Conservation (phyloP, 1,140 invertebrate genomes). For the Tribolium madens region DNA sequence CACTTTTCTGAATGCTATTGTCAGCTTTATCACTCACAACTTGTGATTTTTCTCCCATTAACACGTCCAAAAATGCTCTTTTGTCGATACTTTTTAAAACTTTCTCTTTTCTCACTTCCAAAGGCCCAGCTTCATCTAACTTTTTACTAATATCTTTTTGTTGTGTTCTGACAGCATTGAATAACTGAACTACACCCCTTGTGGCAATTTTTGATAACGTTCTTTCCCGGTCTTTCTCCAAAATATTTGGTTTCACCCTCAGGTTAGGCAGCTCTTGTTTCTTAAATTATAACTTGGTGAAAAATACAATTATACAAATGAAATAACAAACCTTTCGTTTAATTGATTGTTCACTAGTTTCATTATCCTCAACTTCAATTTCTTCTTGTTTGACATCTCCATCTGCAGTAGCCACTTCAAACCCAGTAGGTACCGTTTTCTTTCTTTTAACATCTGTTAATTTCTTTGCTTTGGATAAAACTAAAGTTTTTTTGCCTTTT, state of each 20-base stretch:
- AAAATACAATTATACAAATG: not conserved
- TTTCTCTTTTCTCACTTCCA: slow-evolving; percentile 85
- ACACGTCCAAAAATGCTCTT: slow-evolving; percentile 82
- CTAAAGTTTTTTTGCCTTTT: slow-evolving; percentile 79
- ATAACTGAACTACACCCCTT: slow-evolving; percentile 91
- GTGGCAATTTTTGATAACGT: slow-evolving; percentile 86
- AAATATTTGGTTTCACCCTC: slow-evolving; percentile 79
- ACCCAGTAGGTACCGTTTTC: slow-evolving; percentile 64
- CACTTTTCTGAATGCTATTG: slow-evolving; percentile 59
- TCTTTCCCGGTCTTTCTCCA: slow-evolving; percentile 80
- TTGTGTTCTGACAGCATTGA: slow-evolving; percentile 90
- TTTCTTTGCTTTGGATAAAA: slow-evolving; percentile 81
- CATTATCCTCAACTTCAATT: slow-evolving; percentile 60
- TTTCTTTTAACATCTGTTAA: slow-evolving; percentile 70
- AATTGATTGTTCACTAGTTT: slow-evolving; percentile 60
- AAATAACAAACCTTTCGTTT: slow-evolving; percentile 65
- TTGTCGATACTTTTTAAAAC: slow-evolving; percentile 86
- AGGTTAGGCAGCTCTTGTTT: slow-evolving; percentile 75
- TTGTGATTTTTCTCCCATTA: slow-evolving; percentile 80
- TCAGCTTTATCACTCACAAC: slow-evolving; percentile 70
- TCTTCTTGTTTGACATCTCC: slow-evolving; percentile 67
- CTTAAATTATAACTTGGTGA: slow-evolving; percentile 64
- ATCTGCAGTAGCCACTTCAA: slow-evolving; percentile 69
- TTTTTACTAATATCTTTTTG: slow-evolving; percentile 83
- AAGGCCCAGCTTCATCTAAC: slow-evolving; percentile 78